Evolutionary conservation across 2,797 vertebrate genomes (phyloP).

Genomic region (Lophotriccus pileatus): DNA sequence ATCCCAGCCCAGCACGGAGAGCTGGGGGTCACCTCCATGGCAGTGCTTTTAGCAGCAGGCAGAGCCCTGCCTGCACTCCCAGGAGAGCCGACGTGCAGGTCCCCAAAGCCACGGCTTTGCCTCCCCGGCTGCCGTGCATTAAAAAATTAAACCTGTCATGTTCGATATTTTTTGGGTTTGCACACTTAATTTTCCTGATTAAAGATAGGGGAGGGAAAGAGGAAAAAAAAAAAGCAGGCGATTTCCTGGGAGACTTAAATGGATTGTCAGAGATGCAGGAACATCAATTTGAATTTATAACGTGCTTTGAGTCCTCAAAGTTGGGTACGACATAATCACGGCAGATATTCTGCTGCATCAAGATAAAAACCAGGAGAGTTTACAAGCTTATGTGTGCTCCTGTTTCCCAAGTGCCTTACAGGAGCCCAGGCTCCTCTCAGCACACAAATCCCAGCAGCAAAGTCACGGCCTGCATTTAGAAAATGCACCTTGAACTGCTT

Average conservation of each 20-base stretch:
- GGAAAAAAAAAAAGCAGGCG: background rate
- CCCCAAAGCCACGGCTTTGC: background rate
- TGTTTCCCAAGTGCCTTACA: background rate
- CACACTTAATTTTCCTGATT: conserved; percentile 27
- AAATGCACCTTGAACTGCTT: background rate
- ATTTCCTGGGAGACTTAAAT: conserved; percentile 15
- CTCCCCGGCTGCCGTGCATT: background rate
- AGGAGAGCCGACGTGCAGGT: background rate
- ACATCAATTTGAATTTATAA: background rate
- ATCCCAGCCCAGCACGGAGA: background rate
- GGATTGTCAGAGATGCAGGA: conserved; percentile 24
- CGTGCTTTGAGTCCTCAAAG: background rate
- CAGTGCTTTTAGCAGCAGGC: background rate
- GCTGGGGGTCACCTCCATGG: background rate
- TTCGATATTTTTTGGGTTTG: background rate
- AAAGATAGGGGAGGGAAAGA: background rate
- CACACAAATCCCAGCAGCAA: background rate
- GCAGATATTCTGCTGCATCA: conserved; percentile 11
- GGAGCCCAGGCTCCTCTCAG: background rate
- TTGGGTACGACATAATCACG: conserved; percentile 20
- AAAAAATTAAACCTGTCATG: conserved; percentile 42
- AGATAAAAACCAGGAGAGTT: conserved; percentile 13
- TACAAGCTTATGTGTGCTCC: background rate
- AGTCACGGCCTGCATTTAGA: background rate
- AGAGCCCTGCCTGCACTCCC: rapidly evolving